Percentiles rank a stretch among this genome's conserved stretches.
phyloP scores from a whole-genome alignment of 2,113 vertebrate genomes.

The Formicarius rufipectus region DNA sequence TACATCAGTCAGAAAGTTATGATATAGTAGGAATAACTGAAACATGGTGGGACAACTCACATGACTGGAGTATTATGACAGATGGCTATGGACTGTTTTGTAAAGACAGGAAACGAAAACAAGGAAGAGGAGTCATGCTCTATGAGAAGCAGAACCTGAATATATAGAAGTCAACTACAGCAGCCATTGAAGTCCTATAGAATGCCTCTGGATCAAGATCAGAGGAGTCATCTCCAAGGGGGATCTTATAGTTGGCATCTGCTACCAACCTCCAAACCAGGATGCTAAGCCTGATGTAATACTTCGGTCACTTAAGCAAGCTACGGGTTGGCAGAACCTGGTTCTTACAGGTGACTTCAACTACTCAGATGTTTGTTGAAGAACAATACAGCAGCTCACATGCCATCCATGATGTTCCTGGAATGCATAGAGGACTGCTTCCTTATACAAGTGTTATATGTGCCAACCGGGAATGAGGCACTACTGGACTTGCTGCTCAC shows the following conservation, averaged over 20 bases:
- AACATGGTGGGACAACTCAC: background rate
- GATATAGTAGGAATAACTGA: background rate
- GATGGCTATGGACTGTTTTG: background rate
- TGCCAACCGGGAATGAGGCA: background rate
- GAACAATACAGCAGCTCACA: background rate
- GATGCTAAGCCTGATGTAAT: background rate
- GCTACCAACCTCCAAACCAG: background rate
- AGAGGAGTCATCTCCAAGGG: background rate
- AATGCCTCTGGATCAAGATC: background rate
- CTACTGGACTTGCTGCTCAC: background rate
- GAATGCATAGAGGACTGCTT: background rate
- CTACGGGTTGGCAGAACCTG: background rate
- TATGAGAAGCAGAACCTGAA: background rate
- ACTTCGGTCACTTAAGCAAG: background rate
- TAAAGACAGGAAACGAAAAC: background rate
- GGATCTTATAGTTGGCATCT: background rate
- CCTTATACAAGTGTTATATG: background rate
- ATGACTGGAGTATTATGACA: background rate
- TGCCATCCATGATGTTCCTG: background rate
- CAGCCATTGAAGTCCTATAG: background rate
- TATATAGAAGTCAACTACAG: background rate
- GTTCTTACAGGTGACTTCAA: background rate
- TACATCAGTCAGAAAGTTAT: background rate
- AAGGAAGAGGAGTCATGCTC: background rate
- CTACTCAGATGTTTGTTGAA: background rate